Base-by-base conservation (phyloP, 2,113 vertebrate genomes). In the Perca flavescens region DNA sequence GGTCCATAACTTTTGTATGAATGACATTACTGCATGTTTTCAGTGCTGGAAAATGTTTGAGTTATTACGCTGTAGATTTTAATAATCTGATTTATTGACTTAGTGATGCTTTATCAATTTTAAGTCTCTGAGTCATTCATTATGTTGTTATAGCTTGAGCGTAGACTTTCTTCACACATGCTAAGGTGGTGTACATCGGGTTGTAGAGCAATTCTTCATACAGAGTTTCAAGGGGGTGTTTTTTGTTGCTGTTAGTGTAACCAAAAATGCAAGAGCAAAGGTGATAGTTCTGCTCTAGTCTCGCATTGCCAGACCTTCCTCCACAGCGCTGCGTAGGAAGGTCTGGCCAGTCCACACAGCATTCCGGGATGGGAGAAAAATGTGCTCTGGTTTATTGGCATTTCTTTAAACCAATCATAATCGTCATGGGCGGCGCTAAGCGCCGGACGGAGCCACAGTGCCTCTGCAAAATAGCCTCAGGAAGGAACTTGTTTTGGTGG, bases 1-100 rank as follows among this genome's bases (percentile, higher is more conserved):
- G 58, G 79, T 62, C 61, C 71, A 71, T 62, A 58, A 56, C 74
- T 53, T 68, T 43, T 36, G n/a, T 79, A 56, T 80, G 53, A 68
- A 73, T 75, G 68, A 57, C 74, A 68, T 77, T 62, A 57, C 67
- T 63, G 49, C 16, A 6, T 56, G 46, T 36, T 64, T 43, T 62
- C 40, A 1, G 13, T 60, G 61, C 50, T 58, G 54, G 54, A 54
- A 72, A 60, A 53, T 60, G 21, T 64, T 67, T 57, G 21, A 77
- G 9, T 77, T 65, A 53, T 76, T 47, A 19, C 16, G 15, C 25
- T 15, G 22, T 64, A 22, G n/a, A 36, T 54, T 68, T 63, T 50
- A 5, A 69, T 40, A 28, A 50, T 72, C 9, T 15, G 46, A 54
- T 62, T 54, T 62, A 28, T 56, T 57, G 17, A 49, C 13, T 69